Conservation (phyloP, 2,113 vertebrate genomes). For the Motacilla tschutschensis region DNA sequence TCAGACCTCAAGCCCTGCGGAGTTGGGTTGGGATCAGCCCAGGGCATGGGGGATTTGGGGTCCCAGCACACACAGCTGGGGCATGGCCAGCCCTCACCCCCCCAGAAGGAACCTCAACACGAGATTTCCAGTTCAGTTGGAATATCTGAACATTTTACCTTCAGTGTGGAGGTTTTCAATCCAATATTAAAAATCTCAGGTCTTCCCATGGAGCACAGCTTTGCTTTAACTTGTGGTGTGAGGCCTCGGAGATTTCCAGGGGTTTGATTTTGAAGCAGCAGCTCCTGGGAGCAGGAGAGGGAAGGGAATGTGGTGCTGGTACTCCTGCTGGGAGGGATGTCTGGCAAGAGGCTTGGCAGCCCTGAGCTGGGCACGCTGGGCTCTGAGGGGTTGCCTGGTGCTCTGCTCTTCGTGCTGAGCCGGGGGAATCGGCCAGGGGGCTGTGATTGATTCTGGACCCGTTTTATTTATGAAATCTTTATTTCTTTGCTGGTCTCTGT, state of each 20-base stretch:
- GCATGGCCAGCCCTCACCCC: neutral
- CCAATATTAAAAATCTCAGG: rapidly evolving
- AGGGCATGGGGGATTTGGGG: neutral
- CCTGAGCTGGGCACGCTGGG: rapidly evolving
- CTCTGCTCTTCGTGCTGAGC: neutral
- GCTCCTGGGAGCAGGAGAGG: neutral
- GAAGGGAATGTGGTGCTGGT: neutral
- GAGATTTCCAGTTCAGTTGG: neutral
- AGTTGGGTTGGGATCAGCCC: neutral
- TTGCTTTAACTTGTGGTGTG: neutral
- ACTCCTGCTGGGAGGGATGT: neutral
- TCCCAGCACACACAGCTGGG: neutral
- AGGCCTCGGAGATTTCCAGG: neutral
- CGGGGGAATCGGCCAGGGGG: rapidly evolving
- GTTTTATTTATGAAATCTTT: conserved; percentile 10
- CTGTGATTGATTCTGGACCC: neutral
- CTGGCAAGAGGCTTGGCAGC: neutral
- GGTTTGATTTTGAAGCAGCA: neutral
- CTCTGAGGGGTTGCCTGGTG: neutral
- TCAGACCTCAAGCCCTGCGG: neutral
- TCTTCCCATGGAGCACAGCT: neutral
- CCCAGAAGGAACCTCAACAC: neutral
- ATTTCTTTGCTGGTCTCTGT: neutral
- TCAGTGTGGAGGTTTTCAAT: neutral
- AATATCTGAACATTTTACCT: neutral